These are phyloP conservation scores for Drosophila pectinifera DNA, from an alignment of 1,140 invertebrate species.

Conservation along the genomic window DNA sequence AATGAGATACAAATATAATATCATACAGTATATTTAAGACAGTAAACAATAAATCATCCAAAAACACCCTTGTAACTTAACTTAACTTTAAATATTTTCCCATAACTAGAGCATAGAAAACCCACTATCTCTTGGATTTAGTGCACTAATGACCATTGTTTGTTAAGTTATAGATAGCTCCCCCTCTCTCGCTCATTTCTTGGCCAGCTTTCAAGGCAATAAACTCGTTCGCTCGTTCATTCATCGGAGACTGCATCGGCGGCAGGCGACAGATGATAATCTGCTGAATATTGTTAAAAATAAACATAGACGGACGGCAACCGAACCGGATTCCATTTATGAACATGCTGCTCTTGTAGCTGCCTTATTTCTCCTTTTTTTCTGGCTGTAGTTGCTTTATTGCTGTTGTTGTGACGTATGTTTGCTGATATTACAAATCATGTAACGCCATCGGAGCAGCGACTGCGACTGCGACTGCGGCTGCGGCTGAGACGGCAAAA, in stretches of 20 bases:
- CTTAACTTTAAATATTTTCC: background rate
- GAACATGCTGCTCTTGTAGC: slow-evolving; percentile 32
- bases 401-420: slow-evolving; percentile 52
- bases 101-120: slow-evolving; percentile 2
- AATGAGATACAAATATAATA: too few relatives aligned
- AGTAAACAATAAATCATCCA: background rate
- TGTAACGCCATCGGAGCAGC: slow-evolving; percentile 70
- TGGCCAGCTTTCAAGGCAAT: slow-evolving; percentile 65
- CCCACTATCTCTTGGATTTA: too few relatives aligned
- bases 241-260: slow-evolving; percentile 33
- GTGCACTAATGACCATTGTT: slow-evolving; percentile 3
- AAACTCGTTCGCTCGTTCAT: slow-evolving; percentile 57
- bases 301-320: slow-evolving; percentile 55
- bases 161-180: slow-evolving; percentile 4
- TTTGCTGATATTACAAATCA: slow-evolving; percentile 81
- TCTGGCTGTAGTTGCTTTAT: background rate
- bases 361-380: background rate
- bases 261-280: slow-evolving; percentile 74
- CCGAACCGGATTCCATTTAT: slow-evolving; percentile 72
- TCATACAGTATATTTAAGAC: too few relatives aligned
- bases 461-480: too few relatives aligned
- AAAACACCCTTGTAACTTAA: background rate
- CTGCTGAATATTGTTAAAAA: slow-evolving; percentile 76
- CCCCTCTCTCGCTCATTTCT: slow-evolving; percentile 22
- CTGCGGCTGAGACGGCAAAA: too few relatives aligned